Evolutionary conservation across 1,140 invertebrate species (phyloP), one percentile per base, ranked within the genome.

Genomic region (Oncopeltus fasciatus): DNA sequence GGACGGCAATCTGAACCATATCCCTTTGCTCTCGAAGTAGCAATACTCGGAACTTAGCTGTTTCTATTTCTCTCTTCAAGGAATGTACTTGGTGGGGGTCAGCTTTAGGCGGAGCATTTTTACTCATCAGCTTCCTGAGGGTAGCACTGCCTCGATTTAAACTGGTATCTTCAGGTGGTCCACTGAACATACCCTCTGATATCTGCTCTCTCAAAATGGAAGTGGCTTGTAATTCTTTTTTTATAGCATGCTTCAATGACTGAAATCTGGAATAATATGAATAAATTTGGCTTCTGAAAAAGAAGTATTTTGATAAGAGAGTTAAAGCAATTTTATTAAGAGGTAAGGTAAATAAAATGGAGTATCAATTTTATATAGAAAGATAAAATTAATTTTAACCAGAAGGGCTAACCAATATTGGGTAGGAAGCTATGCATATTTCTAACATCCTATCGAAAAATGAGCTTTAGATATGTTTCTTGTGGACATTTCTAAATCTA

Each of bases 171-270:
- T 53, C 18, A 53, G 21, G 3, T 24, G 21, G 16, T 16, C 20
- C 21, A 26, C 20, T 24, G 26, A 53, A 53, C 24, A 53, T 24
- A 2, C 70, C 72, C 29, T 72, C 71, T 61, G 76, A 73, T 59
- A 84, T 82, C 65, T 77, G 74, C 43, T 75, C 71, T 63, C 77
- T 73, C 20, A 83, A 67, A 58, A 73, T 67, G 58, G 79, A 72
- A 1, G 81, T 80, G 62, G 77, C 76, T 28, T 76, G 67, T 43
- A 72, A 72, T 64, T 78, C 78, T 70, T 81, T 79, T 65, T 75
- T 78, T 57, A 82, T 81, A n/a, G 76, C 75, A 65, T 77, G 70
- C 67, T 83, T 76, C 33, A 82, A 70, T 31, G 75, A 76, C 66
- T 81, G 78, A 49, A 84, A 73, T 65, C 79, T 81, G 63, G 38